Percentiles rank a stretch among this genome's conserved stretches.
These are phyloP conservation scores for Argopecten irradians DNA, from an alignment of 1,140 invertebrate genomes.

Conservation along the genomic window DNA sequence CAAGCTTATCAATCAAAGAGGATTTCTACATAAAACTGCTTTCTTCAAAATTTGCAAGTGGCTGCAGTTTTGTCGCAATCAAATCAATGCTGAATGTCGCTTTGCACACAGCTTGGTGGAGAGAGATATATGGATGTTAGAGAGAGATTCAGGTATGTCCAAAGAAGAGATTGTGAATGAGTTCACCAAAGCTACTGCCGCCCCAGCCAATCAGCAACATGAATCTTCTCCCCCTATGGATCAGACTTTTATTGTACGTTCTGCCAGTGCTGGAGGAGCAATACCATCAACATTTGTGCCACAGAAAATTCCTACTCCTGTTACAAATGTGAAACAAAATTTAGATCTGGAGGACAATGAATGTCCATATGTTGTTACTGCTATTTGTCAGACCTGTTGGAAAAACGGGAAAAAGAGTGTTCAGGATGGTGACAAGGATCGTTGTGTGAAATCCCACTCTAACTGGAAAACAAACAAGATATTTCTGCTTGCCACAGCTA, in stretches of 20 bases:
- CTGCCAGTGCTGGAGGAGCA: neutral
- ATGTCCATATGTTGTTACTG: conserved; percentile 54
- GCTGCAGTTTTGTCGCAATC: conserved; percentile 62
- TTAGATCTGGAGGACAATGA: conserved; percentile 33
- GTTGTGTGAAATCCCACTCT: conserved; percentile 63
- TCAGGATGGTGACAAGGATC: conserved; percentile 63
- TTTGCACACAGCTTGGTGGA: conserved; percentile 73
- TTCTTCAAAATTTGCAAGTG: conserved; percentile 71
- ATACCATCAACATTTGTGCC: neutral
- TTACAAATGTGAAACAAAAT: neutral
- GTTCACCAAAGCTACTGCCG: conserved; percentile 38
- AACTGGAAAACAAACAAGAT: conserved; percentile 64
- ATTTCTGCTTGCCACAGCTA: conserved; percentile 58
- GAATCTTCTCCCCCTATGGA: neutral
- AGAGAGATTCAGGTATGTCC: conserved; percentile 64
- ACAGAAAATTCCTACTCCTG: neutral
- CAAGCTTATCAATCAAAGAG: conserved; percentile 62
- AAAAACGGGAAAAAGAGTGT: conserved; percentile 61
- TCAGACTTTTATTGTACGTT: neutral
- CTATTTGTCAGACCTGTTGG: conserved; percentile 66
- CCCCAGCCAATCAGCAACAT: neutral
- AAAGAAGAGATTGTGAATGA: conserved; percentile 64
- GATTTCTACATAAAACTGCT: conserved; percentile 66
- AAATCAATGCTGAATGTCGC: conserved; percentile 57
- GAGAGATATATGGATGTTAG: conserved; percentile 72